Evolutionary conservation across 1,140 invertebrate species (phyloP).

Genomic region (Diachasma alloeum): DNA sequence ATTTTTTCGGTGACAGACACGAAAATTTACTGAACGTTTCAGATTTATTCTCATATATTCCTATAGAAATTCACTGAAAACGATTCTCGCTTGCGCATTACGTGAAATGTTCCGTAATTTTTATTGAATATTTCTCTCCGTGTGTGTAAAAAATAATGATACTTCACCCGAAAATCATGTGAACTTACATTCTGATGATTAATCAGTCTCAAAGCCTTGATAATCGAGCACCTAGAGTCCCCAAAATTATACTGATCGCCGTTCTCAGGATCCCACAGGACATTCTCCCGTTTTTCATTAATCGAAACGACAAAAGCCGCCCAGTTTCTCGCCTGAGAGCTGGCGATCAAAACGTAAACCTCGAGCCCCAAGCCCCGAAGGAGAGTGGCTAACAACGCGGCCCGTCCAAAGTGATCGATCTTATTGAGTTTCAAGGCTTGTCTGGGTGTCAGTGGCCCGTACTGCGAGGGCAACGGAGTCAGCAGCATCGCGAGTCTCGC

Average conservation of each 20-base stretch:
- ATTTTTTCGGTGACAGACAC: too few species aligned
- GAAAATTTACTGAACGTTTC: too few species aligned
- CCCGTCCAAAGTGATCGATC: constrained; percentile 59
- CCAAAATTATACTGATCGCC: constrained; percentile 51
- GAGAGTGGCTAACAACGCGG: constrained; percentile 50
- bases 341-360: constrained; percentile 54
- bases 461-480: constrained; percentile 47
- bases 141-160: too few species aligned
- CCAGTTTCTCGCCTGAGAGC: constrained; percentile 55
- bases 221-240: constrained; percentile 54
- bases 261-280: constrained; percentile 59
- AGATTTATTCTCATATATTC: too few species aligned
- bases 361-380: constrained; percentile 52
- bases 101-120: too few species aligned
- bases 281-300: constrained; percentile 35
- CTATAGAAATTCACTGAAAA: too few species aligned
- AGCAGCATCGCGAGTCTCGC: constrained; percentile 53
- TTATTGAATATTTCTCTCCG: too few species aligned
- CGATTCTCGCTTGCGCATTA: too few species aligned
- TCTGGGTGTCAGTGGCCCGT: constrained; percentile 55
- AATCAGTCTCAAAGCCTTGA: constrained; percentile 51
- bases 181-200: constrained; percentile 55
- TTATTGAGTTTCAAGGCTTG: constrained; percentile 59
- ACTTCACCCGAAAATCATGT: too few species aligned
- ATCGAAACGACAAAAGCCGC: constrained; percentile 54